phyloP scores from a whole-genome alignment of 2,888 invertebrate genomes.

The Epistrophe eligans region DNA sequence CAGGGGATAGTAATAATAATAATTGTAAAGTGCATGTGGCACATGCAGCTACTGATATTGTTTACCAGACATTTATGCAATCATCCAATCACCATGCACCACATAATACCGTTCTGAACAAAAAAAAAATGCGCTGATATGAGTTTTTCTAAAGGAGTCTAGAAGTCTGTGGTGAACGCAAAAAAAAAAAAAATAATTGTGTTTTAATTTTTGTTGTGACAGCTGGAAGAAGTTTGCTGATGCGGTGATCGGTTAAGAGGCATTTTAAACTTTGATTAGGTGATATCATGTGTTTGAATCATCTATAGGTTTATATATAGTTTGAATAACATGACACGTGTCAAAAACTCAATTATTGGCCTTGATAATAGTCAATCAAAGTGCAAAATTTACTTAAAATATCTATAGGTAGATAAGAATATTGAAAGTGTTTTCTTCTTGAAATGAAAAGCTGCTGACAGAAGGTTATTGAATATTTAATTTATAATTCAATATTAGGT shows the following conservation, averaged over 20 bases:
- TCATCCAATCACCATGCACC: constrained; percentile 5
- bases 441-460: too few relatives aligned
- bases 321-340: background rate
- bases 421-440: constrained; percentile 2
- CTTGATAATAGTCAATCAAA: background rate
- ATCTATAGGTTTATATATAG: background rate
- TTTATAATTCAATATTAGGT: too few relatives aligned
- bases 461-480: too few relatives aligned
- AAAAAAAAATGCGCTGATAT: background rate
- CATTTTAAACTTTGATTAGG: background rate
- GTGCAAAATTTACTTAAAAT: background rate
- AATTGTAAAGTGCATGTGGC: background rate
- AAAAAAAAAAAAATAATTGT: background rate
- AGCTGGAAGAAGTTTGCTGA: background rate
- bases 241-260: background rate
- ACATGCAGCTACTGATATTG: constrained; percentile 2
- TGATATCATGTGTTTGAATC: constrained; percentile 15
- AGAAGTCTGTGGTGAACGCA: constrained; percentile 16
- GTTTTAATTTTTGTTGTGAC: background rate
- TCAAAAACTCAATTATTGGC: background rate
- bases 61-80: constrained; percentile 26
- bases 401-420: background rate
- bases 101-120: background rate
- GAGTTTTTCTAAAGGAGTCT: constrained; percentile 14
- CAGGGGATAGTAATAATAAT: background rate